phyloP scores from a whole-genome alignment of 2,888 invertebrate genomes.

The Aphelenchoides bicaudatus region DNA sequence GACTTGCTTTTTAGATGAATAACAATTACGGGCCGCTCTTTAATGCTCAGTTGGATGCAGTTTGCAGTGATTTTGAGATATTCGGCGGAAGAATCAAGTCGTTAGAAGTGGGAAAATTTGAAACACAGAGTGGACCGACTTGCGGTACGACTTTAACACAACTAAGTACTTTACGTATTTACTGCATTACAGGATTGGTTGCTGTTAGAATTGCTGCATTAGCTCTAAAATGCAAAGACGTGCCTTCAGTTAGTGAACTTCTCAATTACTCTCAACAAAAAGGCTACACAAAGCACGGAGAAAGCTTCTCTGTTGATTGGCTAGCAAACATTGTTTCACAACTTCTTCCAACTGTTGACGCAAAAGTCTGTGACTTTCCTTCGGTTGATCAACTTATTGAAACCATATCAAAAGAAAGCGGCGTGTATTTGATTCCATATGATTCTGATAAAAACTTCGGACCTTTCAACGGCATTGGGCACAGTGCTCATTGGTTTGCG shows the following conservation, averaged over 20 bases:
- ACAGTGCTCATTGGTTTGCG: conserved; percentile 52
- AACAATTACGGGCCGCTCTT: conserved; percentile 7
- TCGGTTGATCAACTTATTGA: conserved; percentile 2
- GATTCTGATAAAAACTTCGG: conserved; percentile 55
- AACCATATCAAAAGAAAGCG: conserved; percentile 6
- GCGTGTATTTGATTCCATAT: conserved; percentile 48
- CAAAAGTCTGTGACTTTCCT: conserved; percentile 1
- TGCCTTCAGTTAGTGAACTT: neutral
- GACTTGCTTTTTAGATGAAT: no score
- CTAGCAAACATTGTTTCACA: conserved; percentile 7
- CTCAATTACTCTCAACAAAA: neutral
- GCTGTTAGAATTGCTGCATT: conserved; percentile 15
- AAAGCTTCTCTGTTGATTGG: conserved; percentile 25
- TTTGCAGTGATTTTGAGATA: neutral
- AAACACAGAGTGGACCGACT: conserved; percentile 17
- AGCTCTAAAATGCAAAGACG: neutral
- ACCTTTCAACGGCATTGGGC: conserved; percentile 40
- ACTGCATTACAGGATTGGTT: no score
- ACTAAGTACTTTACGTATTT: no score
- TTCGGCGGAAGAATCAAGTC: conserved; percentile 1
- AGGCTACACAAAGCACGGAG: conserved; percentile 2
- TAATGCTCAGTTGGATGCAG: neutral
- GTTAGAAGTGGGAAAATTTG: neutral
- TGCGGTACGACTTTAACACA: no score
- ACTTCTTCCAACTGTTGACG: neutral